Conservation (phyloP, 53 echinoderm and acorn worm species). For the Echinometra lucunter region DNA sequence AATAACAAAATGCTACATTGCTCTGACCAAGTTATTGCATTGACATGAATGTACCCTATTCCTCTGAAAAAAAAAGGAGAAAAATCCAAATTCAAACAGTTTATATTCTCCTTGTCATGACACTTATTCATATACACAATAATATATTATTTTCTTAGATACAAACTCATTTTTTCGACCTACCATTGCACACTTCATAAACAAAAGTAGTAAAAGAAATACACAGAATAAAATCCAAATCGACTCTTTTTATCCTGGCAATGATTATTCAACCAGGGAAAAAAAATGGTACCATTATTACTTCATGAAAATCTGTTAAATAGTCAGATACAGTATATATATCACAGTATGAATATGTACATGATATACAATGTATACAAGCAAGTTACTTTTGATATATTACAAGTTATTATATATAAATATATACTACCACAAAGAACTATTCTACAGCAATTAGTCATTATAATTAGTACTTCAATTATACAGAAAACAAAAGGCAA, state of each 20-base stretch:
- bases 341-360: constrained; percentile 73
- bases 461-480: constrained; percentile 54
- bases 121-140: constrained; percentile 37
- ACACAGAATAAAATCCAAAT: constrained; percentile 14
- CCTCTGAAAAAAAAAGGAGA: background rate
- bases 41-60: constrained; percentile 4
- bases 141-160: constrained; percentile 63
- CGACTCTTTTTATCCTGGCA: background rate
- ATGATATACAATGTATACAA: constrained; percentile 64
- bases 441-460: constrained; percentile 18
- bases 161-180: background rate
- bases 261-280: constrained; percentile 24
- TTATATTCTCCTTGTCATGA: constrained; percentile 2
- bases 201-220: constrained; percentile 42
- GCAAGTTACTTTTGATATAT: constrained; percentile 47
- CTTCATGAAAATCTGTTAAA: constrained; percentile 47
- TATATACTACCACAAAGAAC: constrained; percentile 19
- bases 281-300: constrained; percentile 53
- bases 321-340: constrained; percentile 70
- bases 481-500: constrained; percentile 29
- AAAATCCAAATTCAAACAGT: background rate
- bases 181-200: constrained; percentile 58
- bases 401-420: constrained; percentile 44
- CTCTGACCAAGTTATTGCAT: constrained; percentile 23
- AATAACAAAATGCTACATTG: background rate